Evolutionary conservation across 2,113 vertebrate genomes (phyloP).

Genomic region (Theristicus caerulescens): DNA sequence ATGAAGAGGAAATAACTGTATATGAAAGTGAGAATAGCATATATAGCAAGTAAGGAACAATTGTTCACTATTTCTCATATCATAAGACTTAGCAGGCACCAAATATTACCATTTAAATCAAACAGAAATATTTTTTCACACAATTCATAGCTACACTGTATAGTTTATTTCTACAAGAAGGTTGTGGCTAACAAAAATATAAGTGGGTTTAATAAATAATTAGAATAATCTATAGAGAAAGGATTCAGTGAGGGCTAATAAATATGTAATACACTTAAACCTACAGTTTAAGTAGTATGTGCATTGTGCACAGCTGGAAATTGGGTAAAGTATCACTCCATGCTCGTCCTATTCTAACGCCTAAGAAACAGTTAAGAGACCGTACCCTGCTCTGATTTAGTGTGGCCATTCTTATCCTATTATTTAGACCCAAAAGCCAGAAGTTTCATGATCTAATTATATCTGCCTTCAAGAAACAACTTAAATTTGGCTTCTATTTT

Average conservation of each 20-base stretch:
- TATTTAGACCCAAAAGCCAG: conserved; percentile 34
- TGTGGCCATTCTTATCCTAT: not conserved
- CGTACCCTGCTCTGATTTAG: not conserved
- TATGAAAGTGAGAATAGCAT: not conserved
- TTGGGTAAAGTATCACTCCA: not conserved
- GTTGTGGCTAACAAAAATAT: not conserved
- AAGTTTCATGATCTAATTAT: conserved; percentile 49
- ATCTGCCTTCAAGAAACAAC: conserved; percentile 48
- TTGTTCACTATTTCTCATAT: not conserved
- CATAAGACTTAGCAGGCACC: not conserved
- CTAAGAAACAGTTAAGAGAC: not conserved
- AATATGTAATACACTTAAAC: not conserved
- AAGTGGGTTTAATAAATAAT: not conserved
- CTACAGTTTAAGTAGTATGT: not conserved
- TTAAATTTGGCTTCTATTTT: conserved; percentile 55
- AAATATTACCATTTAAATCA: not conserved
- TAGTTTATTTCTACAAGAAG: not conserved
- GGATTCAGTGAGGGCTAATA: not conserved
- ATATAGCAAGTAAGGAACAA: not conserved
- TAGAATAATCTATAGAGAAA: not conserved
- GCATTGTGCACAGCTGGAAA: not conserved
- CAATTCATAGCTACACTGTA: not conserved
- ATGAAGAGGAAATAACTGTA: not conserved
- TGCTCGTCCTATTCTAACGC: not conserved
- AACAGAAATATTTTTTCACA: not conserved